These are phyloP conservation scores for Acronicta psi DNA, from an alignment of 2,888 invertebrate genomes.

Conservation along the genomic window DNA sequence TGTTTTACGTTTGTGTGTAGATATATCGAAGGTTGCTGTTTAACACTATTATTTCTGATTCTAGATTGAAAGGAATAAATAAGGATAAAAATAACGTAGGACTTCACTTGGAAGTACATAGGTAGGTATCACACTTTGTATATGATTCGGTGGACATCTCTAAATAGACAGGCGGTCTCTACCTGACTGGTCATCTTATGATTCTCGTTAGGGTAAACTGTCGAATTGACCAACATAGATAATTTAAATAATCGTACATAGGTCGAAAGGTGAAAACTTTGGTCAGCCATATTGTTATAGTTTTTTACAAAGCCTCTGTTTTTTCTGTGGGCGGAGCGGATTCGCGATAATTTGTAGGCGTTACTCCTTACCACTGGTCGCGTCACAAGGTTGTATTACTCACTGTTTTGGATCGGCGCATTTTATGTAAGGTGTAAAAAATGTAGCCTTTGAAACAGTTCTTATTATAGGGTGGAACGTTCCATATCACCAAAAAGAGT, in stretches of 20 bases:
- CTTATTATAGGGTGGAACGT: slow-evolving; percentile 13
- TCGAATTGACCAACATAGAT: background rate
- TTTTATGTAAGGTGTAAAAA: slow-evolving; percentile 51
- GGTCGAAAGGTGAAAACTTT: slow-evolving; percentile 32
- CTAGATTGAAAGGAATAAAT: slow-evolving; percentile 18
- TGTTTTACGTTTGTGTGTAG: slow-evolving; percentile 10
- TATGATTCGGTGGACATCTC: background rate
- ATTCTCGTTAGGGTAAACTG: slow-evolving; percentile 3
- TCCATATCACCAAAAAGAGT: background rate
- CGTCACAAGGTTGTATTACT: slow-evolving; percentile 80
- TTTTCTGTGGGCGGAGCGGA: slow-evolving; percentile 84
- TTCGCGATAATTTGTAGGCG: slow-evolving; percentile 82
- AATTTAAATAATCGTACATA: slow-evolving; percentile 3
- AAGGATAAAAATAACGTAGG: slow-evolving; percentile 7
- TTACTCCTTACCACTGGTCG: slow-evolving; percentile 64
- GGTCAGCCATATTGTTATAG: slow-evolving; percentile 66
- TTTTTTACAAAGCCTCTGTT: slow-evolving; percentile 60
- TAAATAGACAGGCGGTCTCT: slow-evolving; percentile 3
- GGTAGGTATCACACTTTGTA: background rate
- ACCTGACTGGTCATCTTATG: slow-evolving; percentile 10
- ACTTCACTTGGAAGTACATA: background rate
- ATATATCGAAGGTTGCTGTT: slow-evolving; percentile 14
- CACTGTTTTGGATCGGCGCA: slow-evolving; percentile 65
- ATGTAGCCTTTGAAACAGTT: slow-evolving; percentile 22
- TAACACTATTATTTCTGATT: slow-evolving; percentile 8